Evolutionary conservation across 2,888 invertebrate genomes (phyloP).

Genomic region (Sinelater perroti): DNA sequence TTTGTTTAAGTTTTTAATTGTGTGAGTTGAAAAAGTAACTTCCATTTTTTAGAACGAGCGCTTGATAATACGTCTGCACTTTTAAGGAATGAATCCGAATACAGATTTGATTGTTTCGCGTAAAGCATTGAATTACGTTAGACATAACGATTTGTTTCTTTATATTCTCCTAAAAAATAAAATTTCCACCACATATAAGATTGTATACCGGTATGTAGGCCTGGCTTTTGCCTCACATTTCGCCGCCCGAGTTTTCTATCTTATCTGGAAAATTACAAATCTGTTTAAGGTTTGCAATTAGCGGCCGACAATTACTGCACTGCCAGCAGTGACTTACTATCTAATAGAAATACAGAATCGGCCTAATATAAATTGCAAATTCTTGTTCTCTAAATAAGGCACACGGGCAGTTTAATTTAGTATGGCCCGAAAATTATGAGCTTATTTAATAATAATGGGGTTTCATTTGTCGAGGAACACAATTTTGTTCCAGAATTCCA

Average conservation of each 20-base stretch:
- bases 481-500: slow-evolving; percentile 5
- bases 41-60: too few species aligned
- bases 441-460: slow-evolving; percentile 17
- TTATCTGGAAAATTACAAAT: slow-evolving; percentile 17
- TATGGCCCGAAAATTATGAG: slow-evolving; percentile 22
- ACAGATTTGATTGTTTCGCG: too few species aligned
- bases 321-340: slow-evolving; percentile 16
- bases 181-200: too few species aligned
- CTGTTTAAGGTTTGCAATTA: slow-evolving; percentile 21
- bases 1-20: too few species aligned
- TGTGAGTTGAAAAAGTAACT: too few species aligned
- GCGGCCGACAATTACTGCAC: slow-evolving; percentile 19
- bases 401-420: slow-evolving; percentile 26
- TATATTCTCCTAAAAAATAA: too few species aligned
- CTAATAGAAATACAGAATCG: slow-evolving; percentile 20
- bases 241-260: neutral
- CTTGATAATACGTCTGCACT: too few species aligned
- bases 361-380: slow-evolving; percentile 25
- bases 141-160: too few species aligned
- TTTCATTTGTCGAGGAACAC: slow-evolving; percentile 12
- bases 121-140: too few species aligned
- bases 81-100: too few species aligned
- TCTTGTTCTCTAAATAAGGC: slow-evolving; percentile 22
- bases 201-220: too few species aligned
- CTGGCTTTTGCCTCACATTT: too few species aligned